Evolutionary conservation across 2,888 invertebrate genomes (phyloP).

Genomic region (Esperia sulphurella): DNA sequence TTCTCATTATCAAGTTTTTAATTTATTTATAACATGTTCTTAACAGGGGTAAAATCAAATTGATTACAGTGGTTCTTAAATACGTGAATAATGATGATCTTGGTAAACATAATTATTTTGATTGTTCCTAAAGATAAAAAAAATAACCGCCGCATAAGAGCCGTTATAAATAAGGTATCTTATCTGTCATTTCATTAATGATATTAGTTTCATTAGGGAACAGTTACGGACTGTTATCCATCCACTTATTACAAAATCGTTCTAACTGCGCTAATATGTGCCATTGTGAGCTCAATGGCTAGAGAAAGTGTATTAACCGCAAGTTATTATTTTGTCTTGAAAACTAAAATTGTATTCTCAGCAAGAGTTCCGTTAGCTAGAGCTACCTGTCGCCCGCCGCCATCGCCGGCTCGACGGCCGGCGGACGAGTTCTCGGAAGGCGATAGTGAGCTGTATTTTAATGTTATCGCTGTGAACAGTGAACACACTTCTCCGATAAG

Average conservation of each 20-base stretch:
- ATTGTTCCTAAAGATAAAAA: too few species aligned
- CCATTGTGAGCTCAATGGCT: conserved; percentile 30
- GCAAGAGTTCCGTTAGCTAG: conserved; percentile 62
- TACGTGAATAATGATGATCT: too few species aligned
- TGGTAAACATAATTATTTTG: too few species aligned
- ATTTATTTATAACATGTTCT: too few species aligned
- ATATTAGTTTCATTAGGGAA: too few species aligned
- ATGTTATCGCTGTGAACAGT: conserved; percentile 63
- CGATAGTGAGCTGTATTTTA: conserved; percentile 66
- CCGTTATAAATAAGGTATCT: too few species aligned
- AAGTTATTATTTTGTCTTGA: conserved; percentile 44
- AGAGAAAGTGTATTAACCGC: conserved; percentile 61
- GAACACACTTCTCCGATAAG: conserved; percentile 61
- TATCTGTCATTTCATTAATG: too few species aligned
- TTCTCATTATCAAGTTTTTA: too few species aligned
- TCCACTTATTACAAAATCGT: conserved; percentile 25
- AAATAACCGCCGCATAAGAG: too few species aligned
- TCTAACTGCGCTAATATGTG: conserved; percentile 33
- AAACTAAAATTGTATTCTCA: conserved; percentile 63
- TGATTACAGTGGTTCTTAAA: conserved; percentile 11
- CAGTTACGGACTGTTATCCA: too few species aligned
- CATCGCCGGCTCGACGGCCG: conserved; percentile 24
- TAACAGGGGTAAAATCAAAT: not conserved
- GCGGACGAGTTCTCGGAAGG: conserved; percentile 65
- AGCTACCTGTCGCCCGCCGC: conserved; percentile 66